phyloP scores from a whole-genome alignment of 1,140 invertebrate genomes.

The Octopus bimaculoides region DNA sequence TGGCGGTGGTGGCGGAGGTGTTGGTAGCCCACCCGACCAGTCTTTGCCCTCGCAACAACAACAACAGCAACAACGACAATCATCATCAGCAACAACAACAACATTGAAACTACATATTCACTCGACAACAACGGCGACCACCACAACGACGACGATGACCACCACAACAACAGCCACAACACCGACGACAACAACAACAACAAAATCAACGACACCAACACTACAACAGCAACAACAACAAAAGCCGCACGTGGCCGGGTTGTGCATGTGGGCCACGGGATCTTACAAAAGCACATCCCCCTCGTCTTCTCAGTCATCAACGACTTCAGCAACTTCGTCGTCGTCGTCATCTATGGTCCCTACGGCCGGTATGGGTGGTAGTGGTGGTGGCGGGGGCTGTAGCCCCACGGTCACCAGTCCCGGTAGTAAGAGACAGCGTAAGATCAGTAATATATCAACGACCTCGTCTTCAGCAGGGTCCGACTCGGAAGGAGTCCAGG shows the following conservation, averaged over 20 bases:
- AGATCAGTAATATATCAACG: conserved; percentile 36
- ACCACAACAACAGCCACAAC: no score
- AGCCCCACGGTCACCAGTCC: background rate
- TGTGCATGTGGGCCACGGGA: background rate
- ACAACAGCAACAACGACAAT: no score
- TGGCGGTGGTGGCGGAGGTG: no score
- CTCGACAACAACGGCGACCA: no score
- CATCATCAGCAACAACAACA: no score
- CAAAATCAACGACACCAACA: no score
- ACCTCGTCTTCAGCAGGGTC: conserved; percentile 31
- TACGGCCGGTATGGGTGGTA: background rate
- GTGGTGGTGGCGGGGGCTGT: background rate
- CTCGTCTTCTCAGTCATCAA: background rate
- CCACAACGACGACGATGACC: no score
- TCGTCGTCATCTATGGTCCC: background rate
- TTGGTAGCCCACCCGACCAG: no score
- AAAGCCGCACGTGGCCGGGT: background rate
- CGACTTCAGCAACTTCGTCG: background rate
- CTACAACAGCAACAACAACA: no score
- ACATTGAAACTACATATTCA: no score
- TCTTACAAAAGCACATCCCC: background rate
- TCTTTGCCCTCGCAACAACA: no score
- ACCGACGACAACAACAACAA: no score
- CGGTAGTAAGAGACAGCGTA: conserved; percentile 18
- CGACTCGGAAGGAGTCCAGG: conserved; percentile 21